Percentiles rank a stretch among this genome's conserved stretches.
Conservation (phyloP, 2,113 vertebrate genomes). For the Balaenoptera acutorostrata region DNA sequence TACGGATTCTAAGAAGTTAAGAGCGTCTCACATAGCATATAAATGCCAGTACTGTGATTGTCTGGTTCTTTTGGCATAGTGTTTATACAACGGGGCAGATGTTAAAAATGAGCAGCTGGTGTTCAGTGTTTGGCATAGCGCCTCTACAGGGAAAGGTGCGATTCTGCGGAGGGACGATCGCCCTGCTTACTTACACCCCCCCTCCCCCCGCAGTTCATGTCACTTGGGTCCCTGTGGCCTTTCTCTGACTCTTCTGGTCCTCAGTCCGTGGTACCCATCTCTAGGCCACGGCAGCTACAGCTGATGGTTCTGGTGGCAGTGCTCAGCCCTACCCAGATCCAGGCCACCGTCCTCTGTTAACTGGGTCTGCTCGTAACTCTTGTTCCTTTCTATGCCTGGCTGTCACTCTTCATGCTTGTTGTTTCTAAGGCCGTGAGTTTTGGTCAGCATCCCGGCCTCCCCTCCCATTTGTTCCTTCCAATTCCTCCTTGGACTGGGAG, state of each 20-base stretch:
- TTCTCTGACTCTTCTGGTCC: neutral
- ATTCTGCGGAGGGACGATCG: accelerated
- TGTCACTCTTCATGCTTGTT: neutral
- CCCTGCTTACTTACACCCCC: neutral
- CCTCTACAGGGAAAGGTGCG: neutral
- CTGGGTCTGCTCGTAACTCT: neutral
- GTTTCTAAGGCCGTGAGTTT: neutral
- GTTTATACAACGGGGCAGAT: neutral
- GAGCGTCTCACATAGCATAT: neutral
- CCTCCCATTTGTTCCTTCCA: neutral
- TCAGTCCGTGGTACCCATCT: neutral
- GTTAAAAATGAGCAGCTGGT: neutral
- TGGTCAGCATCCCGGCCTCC: too few species aligned
- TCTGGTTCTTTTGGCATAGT: neutral
- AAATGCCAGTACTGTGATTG: neutral
- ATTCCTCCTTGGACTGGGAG: neutral
- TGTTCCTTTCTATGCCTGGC: neutral
- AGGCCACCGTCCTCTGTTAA: neutral
- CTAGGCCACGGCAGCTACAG: accelerated
- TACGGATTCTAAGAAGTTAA: neutral
- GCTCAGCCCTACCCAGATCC: accelerated
- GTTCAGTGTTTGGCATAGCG: neutral
- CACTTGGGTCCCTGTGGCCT: too few species aligned
- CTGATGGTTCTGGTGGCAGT: accelerated
- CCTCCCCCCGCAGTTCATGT: accelerated